These are phyloP conservation scores for Nestor notabilis DNA, from an alignment of 2,113 vertebrate genomes.

Conservation along the genomic window DNA sequence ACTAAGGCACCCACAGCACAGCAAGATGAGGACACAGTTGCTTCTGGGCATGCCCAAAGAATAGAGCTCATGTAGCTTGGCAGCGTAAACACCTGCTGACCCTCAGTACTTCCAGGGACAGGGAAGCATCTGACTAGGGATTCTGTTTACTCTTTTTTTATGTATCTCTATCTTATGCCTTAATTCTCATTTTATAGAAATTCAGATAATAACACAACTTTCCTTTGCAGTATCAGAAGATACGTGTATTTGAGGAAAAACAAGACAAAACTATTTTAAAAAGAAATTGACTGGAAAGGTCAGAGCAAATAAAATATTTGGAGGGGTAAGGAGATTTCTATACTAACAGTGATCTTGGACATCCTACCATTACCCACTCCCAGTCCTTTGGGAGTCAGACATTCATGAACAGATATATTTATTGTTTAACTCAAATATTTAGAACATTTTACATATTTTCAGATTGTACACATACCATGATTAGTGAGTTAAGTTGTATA, in stretches of 20 bases:
- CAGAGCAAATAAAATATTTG: neutral
- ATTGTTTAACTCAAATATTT: neutral
- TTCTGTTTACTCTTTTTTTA: too few species aligned
- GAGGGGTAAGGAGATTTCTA: neutral
- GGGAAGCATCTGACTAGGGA: neutral
- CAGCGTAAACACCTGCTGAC: neutral
- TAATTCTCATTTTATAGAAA: neutral
- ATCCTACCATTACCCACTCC: neutral
- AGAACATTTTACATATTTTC: neutral
- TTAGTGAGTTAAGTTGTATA: neutral
- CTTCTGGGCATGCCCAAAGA: neutral
- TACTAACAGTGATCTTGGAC: neutral
- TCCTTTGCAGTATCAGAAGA: neutral
- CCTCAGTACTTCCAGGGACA: neutral
- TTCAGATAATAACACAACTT: neutral
- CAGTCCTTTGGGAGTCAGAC: neutral
- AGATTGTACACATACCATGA: neutral
- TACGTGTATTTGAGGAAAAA: neutral
- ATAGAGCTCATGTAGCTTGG: neutral
- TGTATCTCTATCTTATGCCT: neutral
- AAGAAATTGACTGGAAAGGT: neutral
- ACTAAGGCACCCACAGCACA: neutral
- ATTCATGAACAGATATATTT: neutral
- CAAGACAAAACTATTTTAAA: neutral
- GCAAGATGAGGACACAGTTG: neutral